Conservation (phyloP, 2,797 vertebrate genomes). For the Nasua narica region DNA sequence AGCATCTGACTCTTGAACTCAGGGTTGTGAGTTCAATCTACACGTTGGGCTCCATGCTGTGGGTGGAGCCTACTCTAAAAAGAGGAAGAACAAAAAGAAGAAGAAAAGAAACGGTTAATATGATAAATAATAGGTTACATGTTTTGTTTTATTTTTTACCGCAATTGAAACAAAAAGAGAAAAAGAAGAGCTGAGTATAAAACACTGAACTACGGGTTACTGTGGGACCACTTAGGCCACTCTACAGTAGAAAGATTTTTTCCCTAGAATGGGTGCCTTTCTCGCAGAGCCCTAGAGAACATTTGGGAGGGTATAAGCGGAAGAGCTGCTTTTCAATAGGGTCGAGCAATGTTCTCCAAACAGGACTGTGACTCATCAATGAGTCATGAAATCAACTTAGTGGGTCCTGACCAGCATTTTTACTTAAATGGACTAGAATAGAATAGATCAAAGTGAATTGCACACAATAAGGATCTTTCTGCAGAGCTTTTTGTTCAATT, state of each 20-base stretch:
- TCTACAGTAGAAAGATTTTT: not conserved
- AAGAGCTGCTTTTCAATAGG: not conserved
- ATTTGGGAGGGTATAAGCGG: not conserved
- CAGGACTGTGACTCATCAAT: slow-evolving; percentile 3
- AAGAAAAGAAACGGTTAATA: not conserved
- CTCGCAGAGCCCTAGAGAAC: not conserved
- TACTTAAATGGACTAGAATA: not conserved
- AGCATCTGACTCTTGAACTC: not conserved
- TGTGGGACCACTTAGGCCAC: no score
- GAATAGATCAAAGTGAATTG: not conserved
- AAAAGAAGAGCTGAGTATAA: not conserved
- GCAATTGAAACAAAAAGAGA: not conserved
- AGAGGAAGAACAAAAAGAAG: not conserved
- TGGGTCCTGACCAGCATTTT: not conserved
- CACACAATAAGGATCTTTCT: not conserved
- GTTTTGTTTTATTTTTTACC: not conserved
- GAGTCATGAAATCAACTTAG: slow-evolving; percentile 25
- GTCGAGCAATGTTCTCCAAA: not conserved
- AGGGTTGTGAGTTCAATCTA: not conserved
- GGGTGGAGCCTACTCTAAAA: not conserved
- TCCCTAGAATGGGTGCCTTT: not conserved
- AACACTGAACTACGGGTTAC: not conserved
- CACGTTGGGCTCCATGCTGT: not conserved
- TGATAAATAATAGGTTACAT: not conserved
- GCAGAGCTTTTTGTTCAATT: not conserved